Evolutionary conservation across 2,797 vertebrate species (phyloP), one percentile per base, ranked within the genome.

Genomic region (Scolopax bukidnonensis): DNA sequence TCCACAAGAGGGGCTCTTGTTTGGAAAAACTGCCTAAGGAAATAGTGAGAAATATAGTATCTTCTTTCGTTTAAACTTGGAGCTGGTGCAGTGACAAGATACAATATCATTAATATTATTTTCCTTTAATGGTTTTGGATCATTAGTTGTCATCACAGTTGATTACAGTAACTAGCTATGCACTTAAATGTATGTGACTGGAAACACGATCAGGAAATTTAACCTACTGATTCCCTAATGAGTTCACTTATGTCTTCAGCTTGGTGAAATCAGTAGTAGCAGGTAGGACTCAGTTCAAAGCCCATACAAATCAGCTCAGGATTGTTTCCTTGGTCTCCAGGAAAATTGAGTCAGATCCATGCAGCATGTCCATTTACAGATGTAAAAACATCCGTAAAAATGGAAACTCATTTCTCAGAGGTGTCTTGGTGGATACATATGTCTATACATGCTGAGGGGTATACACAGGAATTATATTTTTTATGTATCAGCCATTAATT

Each of bases 181-280:
- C 21, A 51, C 51, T 85, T 89, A 68, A 32, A 86, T 77, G 43
- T 76, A 30, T 70, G 32, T 57, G 89, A 89, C 74, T 90, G 71
- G 65, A 95, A 90, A 56, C 47, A 51, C 4, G 50, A 95, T 74
- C 54, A 74, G 89, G 63, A 86, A 76, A 93, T 95, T 94, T 87
- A 87, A 94, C 76, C 77, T 45, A 53, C 38, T 93, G 45, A 63
- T 80, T 93, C 40, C 41, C 45, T 71, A 77, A 79, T 48, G 41
- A 32, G 14, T 41, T 90, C 57, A 64, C 36, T 36, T 87, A 81
- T 38, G 19, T 70, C 30, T 93, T 92, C 60, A 87, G 45, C 77
- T 75, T 74, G 24, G 40, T 67, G 27, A 77, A 93, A 82, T 74
- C 67, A 60, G 45, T 33, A 89, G 41, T 53, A 89, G 51, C 12